Base-by-base conservation (phyloP, 2,888 invertebrate species). In the Apotomis capreana region DNA sequence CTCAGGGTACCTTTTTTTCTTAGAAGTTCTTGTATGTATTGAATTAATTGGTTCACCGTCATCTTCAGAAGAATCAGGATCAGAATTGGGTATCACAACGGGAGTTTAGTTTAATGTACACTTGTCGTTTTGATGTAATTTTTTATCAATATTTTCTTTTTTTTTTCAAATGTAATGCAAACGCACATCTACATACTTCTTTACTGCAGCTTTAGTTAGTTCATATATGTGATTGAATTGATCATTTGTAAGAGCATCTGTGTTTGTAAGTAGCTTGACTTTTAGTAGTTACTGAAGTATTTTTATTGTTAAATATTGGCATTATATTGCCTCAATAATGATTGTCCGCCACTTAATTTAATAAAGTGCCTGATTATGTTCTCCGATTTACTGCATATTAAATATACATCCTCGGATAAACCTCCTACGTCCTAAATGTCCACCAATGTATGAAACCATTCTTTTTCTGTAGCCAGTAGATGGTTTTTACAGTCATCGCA, bases 401-500 rank as follows among this genome's bases (percentile, higher is more conserved):
- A 26, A 26, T 26, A 26, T 2, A 26, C 26, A 26, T 26, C 26
- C n/a, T 26, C 2, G 26, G 2, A 52, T 52, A 52, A n/a, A n/a
- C 52, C n/a, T 52, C 52, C 52, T n/a, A 52, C n/a, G 52, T 52
- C 52, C 52, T 52, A 13, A 52, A 52, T 52, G 52, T 13, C 13
- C n/a, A 52, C 52, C 52, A 52, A 52, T 52, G 2, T 52, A n/a
- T 52, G 52, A 52, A n/a, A 52, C 52, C 52, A 52, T 52, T 52
- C n/a, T 52, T 52, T 52, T 52, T 52, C n/a, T 52, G 52, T 52
- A 52, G 52, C 52, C 12, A 52, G 52, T 52, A n/a, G n/a, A 52
- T 52, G 52, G 52, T n/a, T 52, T 52, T 52, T 52, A 52, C 13
- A 52, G 52, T 52, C 52, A 52, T 52, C 52, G n/a, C 52, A 52